Evolutionary conservation across 2,888 invertebrate genomes (phyloP).

Genomic region (Muscina levida): DNA sequence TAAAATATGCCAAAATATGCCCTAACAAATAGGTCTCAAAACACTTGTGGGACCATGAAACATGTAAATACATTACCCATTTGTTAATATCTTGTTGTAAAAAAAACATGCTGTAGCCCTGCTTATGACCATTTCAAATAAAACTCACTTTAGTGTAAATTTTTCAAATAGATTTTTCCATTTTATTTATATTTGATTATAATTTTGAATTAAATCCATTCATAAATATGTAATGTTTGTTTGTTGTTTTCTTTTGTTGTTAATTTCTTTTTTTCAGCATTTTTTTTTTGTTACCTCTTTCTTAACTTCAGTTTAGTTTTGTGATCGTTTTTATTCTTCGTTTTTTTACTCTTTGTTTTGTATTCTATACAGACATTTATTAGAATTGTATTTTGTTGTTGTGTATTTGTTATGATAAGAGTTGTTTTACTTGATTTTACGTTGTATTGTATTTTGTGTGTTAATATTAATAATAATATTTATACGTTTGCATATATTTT

Average conservation of each 20-base stretch:
- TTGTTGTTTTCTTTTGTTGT: conserved; percentile 51
- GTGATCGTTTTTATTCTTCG: conserved; percentile 59
- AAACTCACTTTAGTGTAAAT: conserved; percentile 37
- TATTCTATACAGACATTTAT: conserved; percentile 63
- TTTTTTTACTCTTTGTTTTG: conserved; percentile 46
- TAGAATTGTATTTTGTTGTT: conserved; percentile 21
- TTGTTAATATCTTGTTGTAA: too few relatives aligned
- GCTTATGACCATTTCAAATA: too few relatives aligned
- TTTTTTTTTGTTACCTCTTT: conserved; percentile 40
- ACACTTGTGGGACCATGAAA: too few relatives aligned
- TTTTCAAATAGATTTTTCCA: conserved; percentile 55
- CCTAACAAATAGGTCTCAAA: too few relatives aligned
- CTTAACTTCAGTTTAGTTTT: conserved; percentile 56
- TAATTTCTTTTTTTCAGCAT: conserved; percentile 61
- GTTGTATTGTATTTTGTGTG: neutral
- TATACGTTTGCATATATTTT: conserved; percentile 19
- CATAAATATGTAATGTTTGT: conserved; percentile 64
- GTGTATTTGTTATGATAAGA: conserved; percentile 28
- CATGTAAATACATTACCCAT: too few relatives aligned
- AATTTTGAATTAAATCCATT: conserved; percentile 67
- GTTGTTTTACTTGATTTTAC: neutral
- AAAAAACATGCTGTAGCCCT: too few relatives aligned
- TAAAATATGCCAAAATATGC: too few relatives aligned
- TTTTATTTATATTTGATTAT: conserved; percentile 61
- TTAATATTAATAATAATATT: neutral